phyloP scores from a whole-genome alignment of 2,888 invertebrate species.

The Diarsia mendica region DNA sequence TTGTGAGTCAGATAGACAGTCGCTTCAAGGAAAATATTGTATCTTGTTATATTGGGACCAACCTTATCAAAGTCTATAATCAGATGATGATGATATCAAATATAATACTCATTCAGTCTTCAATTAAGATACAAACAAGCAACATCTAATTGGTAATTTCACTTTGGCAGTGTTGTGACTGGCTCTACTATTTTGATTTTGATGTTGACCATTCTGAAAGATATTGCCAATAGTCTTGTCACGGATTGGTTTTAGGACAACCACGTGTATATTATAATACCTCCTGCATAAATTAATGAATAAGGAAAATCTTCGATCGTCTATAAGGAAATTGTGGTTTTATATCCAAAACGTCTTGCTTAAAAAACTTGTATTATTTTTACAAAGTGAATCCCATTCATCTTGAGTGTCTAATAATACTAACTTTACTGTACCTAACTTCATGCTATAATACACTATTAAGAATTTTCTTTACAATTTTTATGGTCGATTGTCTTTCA shows the following conservation, averaged over 20 bases:
- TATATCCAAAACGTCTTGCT: background rate
- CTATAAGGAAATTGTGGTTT: conserved; percentile 1
- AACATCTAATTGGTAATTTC: background rate
- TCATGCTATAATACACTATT: conserved; percentile 16
- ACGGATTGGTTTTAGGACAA: conserved; percentile 14
- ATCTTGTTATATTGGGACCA: background rate
- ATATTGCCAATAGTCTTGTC: background rate
- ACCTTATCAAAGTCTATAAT: background rate
- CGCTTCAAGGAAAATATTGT: background rate
- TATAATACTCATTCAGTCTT: background rate
- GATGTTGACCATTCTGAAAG: background rate
- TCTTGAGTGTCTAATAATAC: conserved; percentile 1
- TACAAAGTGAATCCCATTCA: background rate
- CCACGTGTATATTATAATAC: background rate
- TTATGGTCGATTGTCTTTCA: conserved; percentile 37
- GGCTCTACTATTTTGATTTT: background rate
- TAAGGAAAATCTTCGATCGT: background rate
- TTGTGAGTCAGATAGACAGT: background rate
- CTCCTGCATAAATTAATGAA: conserved; percentile 14
- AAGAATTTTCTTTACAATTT: conserved; percentile 13
- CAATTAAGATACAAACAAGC: background rate
- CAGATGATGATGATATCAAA: background rate
- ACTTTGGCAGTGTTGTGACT: too few relatives aligned
- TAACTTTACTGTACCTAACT: background rate
- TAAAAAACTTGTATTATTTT: background rate